A percentile compares a stretch with the other conserved stretches of the same genome.
These are phyloP conservation scores for Acanthosepion esculentum DNA, from an alignment of 2,888 invertebrate species.

Conservation along the genomic window DNA sequence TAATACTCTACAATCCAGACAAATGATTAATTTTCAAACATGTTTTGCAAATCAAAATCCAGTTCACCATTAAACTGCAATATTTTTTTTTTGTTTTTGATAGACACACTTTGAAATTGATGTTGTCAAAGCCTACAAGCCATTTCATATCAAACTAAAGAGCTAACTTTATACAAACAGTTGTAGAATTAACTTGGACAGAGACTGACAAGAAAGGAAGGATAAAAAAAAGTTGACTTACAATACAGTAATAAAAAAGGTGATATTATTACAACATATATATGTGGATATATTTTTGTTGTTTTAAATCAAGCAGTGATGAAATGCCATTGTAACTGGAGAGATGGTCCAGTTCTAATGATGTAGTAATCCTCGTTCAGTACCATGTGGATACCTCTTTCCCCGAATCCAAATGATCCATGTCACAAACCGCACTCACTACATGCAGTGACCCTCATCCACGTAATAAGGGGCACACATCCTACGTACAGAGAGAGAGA, in stretches of 20 bases:
- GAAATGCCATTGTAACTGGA: background rate
- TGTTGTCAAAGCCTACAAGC: background rate
- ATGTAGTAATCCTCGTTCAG: background rate
- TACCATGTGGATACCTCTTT: constrained; percentile 33
- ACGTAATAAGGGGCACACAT: background rate
- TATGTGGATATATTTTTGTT: background rate
- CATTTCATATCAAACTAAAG: background rate
- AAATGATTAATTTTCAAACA: constrained; percentile 33
- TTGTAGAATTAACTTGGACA: background rate
- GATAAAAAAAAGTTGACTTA: background rate
- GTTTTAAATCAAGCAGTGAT: background rate
- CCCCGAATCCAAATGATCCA: constrained; percentile 33
- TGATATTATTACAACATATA: constrained; percentile 16
- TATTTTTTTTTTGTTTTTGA: no score
- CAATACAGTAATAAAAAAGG: background rate
- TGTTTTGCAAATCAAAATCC: background rate
- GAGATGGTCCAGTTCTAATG: background rate
- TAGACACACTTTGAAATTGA: background rate
- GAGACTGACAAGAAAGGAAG: background rate
- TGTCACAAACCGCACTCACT: background rate
- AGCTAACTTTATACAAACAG: background rate
- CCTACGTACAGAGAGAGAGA: background rate
- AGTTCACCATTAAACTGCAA: background rate
- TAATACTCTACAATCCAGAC: background rate
- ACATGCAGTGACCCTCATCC: background rate